These are phyloP conservation scores for Ailuropoda melanoleuca DNA, from an alignment of 2,113 vertebrate genomes.

Conservation along the genomic window DNA sequence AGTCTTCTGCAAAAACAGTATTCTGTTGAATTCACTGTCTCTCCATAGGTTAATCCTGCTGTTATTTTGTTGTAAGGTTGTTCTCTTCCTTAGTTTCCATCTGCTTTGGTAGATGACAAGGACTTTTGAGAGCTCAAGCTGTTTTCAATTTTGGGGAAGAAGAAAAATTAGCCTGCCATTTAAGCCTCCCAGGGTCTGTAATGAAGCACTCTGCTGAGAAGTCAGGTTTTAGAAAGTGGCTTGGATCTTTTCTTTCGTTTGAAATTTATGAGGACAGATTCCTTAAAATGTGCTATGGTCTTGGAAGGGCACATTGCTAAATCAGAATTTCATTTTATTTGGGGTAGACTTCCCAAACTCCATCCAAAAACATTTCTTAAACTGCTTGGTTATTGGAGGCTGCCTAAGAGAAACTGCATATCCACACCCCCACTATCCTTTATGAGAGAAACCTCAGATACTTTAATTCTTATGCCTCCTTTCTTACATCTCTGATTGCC, in stretches of 20 bases:
- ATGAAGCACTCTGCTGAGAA: constrained; percentile 46
- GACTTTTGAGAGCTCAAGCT: constrained; percentile 39
- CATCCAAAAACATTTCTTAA: not conserved
- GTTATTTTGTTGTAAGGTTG: not conserved
- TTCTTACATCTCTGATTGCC: not conserved
- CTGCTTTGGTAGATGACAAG: constrained; percentile 63
- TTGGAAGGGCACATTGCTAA: not conserved
- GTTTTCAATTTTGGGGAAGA: constrained; percentile 57
- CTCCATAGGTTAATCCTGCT: constrained; percentile 44
- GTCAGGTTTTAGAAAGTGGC: constrained; percentile 45
- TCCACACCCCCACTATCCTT: not conserved
- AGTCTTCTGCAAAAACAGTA: not conserved
- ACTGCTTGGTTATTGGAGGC: not conserved
- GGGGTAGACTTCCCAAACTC: not conserved
- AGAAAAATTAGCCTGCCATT: constrained; percentile 51
- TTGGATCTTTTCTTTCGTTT: constrained; percentile 12
- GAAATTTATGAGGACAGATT: constrained; percentile 41
- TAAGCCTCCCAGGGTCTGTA: constrained; percentile 31
- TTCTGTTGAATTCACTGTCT: not conserved
- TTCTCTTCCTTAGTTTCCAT: constrained; percentile 23
- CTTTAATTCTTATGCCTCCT: not conserved
- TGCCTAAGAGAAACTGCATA: not conserved
- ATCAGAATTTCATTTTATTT: constrained; percentile 37
- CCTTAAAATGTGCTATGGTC: not conserved
- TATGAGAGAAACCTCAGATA: not conserved